Evolutionary conservation across 1,140 invertebrate genomes (phyloP).

Genomic region (Phenacoccus solenopsis): DNA sequence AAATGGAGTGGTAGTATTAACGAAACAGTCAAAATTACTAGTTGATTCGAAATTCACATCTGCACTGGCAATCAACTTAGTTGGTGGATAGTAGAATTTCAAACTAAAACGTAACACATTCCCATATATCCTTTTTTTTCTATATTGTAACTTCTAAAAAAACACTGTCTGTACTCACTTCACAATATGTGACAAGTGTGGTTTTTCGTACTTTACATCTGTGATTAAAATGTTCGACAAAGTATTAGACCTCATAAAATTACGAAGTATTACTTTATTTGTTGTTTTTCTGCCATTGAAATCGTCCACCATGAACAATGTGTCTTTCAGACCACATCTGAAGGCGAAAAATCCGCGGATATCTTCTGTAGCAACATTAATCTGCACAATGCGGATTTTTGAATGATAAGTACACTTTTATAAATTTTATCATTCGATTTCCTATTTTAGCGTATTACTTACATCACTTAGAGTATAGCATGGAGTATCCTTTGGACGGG

Average conservation of each 20-base stretch:
- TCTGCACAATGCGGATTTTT: background rate
- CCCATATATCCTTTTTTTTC: background rate
- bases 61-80: conserved; percentile 33
- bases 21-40: conserved; percentile 36
- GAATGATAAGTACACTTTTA: background rate
- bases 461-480: conserved; percentile 24
- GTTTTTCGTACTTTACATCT: conserved; percentile 33
- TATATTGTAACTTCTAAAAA: too few relatives aligned
- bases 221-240: background rate
- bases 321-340: background rate
- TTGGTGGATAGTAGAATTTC: conserved; percentile 33
- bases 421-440: too few relatives aligned
- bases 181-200: background rate
- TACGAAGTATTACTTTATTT: background rate
- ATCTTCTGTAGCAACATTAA: background rate
- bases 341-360: background rate
- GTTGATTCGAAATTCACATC: conserved; percentile 37
- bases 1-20: conserved; percentile 40
- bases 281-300: background rate
- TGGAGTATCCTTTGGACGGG: conserved; percentile 19
- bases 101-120: conserved; percentile 32
- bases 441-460: background rate
- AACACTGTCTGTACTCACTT: background rate
- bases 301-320: conserved; percentile 4
- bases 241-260: conserved; percentile 10